These are phyloP conservation scores for Equus quagga DNA, from an alignment of 2,113 vertebrate species.

Conservation along the genomic window DNA sequence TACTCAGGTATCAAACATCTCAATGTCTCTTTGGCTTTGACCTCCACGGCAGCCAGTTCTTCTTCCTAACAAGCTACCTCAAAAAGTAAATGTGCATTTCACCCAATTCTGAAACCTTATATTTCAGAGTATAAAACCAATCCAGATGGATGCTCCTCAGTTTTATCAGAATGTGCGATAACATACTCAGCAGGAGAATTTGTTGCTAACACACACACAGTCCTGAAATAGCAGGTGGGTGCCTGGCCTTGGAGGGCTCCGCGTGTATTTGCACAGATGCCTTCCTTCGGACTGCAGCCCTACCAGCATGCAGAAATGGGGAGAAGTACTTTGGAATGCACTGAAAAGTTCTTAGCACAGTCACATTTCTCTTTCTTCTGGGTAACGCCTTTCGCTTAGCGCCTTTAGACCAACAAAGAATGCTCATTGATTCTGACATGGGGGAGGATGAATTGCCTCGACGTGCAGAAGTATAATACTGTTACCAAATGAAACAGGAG, in stretches of 20 bases:
- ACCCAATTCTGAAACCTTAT: slow-evolving; percentile 31
- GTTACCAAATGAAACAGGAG: not conserved
- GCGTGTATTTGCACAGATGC: slow-evolving; percentile 72
- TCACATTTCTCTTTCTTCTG: not conserved
- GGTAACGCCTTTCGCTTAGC: not conserved
- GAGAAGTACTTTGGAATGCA: not conserved
- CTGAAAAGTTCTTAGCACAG: not conserved
- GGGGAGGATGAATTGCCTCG: not conserved
- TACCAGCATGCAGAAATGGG: not conserved
- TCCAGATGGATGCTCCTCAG: slow-evolving; percentile 56
- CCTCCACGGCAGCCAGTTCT: slow-evolving; percentile 5
- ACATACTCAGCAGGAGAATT: slow-evolving; percentile 81
- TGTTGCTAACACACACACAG: slow-evolving; percentile 62
- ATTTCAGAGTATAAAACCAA: slow-evolving; percentile 66
- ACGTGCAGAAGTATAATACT: rapidly evolving
- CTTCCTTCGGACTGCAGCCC: not conserved
- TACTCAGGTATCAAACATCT: not conserved
- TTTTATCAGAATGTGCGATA: slow-evolving; percentile 75
- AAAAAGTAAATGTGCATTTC: slow-evolving; percentile 58
- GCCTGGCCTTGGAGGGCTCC: slow-evolving; percentile 70
- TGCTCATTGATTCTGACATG: not conserved
- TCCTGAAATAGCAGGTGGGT: slow-evolving; percentile 76
- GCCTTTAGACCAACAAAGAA: not conserved
- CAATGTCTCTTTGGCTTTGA: not conserved
- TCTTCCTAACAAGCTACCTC: not conserved